phyloP scores from a whole-genome alignment of 2,113 vertebrate species.

The Sterrhoptilus dennistouni region DNA sequence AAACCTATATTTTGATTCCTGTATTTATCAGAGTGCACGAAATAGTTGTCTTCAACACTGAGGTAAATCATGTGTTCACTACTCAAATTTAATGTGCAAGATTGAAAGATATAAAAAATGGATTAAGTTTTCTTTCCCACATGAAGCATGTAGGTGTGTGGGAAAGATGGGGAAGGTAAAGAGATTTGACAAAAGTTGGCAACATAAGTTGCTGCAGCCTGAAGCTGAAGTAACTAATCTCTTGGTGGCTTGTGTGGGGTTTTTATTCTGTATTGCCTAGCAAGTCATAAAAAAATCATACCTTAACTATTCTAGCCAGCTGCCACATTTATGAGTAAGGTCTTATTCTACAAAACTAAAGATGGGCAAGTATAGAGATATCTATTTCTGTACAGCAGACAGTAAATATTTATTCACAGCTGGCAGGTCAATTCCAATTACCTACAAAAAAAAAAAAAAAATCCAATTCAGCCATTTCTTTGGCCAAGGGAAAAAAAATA shows the following conservation, averaged over 20 bases:
- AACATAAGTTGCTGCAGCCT: not conserved
- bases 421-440: slow-evolving; percentile 23
- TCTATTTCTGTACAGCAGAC: not conserved
- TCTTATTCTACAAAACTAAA: not conserved
- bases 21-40: not conserved
- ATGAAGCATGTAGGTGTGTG: not conserved
- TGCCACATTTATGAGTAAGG: slow-evolving; percentile 19
- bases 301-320: not conserved
- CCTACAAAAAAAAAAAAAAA: not conserved
- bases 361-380: not conserved
- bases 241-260: not conserved
- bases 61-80: not conserved
- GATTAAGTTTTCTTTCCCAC: not conserved
- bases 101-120: not conserved
- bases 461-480: not conserved
- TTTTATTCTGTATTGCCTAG: slow-evolving; percentile 11
- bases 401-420: slow-evolving; percentile 29
- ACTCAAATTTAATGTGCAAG: not conserved
- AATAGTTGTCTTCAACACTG: not conserved
- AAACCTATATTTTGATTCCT: not conserved
- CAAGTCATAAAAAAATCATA: slow-evolving; percentile 31
- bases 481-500: not conserved
- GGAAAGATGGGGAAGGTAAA: not conserved
- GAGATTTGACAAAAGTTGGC: not conserved
- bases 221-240: slow-evolving; percentile 23